Evolutionary conservation across 2,113 vertebrate genomes (phyloP), one percentile per base, ranked within the genome.

Genomic region (Leptocoma aspasia): DNA sequence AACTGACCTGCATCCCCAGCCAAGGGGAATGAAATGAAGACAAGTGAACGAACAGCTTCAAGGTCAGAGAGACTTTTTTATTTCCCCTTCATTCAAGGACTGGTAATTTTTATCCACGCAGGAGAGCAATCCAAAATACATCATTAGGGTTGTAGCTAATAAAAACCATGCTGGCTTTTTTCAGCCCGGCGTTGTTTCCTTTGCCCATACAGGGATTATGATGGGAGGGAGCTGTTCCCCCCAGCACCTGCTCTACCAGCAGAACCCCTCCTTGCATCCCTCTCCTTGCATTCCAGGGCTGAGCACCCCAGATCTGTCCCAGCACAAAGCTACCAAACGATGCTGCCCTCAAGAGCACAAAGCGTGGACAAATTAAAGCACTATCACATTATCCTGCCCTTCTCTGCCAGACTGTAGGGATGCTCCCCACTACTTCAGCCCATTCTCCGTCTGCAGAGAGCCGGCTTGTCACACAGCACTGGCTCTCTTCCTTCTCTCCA

Each of bases 121-220:
- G 94, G 94, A 96, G 78, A 94, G 92, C 80, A 92, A 93, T 93
- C 72, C 90, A 89, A 93, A 96, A 94, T 83, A 92, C 95, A 96
- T 90, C 89, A 95, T 92, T 95, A 96, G 69, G 77, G 86, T 41
- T 75, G 66, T 69, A 92, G 91, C 83, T 95, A 93, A 88, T 92
- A 94, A 94, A 95, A 92, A 64, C 63, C 61, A 89, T 3, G 1
- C n/a, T 3, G 19, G 27, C 8, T 63, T 83, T 95, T 86, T 82
- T 94, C 88, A 89, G 82, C 47, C 84, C 4, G 0, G 52, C 0
- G 1, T 77, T 20, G 2, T 42, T 82, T 64, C 41, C 44, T 59
- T 93, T 6, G 4, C 76, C 70, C 24, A 2, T 59, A 44, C 2
- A 2, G 53, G 72, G 80, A 80, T 71, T 73, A 71, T 14, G 1